Base-by-base conservation (phyloP, 2,888 invertebrate species). In the Sinelater perroti region DNA sequence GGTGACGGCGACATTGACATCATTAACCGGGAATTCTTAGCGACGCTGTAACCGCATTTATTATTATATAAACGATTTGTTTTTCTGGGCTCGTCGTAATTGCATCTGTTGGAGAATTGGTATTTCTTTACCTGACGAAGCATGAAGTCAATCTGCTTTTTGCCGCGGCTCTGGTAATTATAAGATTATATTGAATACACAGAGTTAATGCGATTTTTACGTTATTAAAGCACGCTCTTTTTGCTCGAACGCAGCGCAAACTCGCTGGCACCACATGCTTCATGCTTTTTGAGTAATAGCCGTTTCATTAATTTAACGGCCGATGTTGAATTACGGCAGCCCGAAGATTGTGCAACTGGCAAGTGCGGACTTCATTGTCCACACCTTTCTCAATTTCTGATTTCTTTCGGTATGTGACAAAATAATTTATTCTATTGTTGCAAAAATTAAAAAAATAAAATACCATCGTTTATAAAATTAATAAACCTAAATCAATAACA, bases 21-120 rank as follows among this genome's bases (percentile, higher is more conserved):
- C 49, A 30, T 54, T 59, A 59, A 54, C 35, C 11, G 40, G 24
- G 26, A 21, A 49, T 49, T 54, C 52, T 58, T 58, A 17, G 38
- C 52, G 17, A 52, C 52, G 35, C 30, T 30, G 44, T 30, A 44
- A 44, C 44, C 44, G 30, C 44, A 44, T 38, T 56, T 51, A 44
- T 61, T 61, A 56, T 61, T 63, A 61, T 49, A 64, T 64, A 61
- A 64, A 47, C 62, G 62, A 60, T 64, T 64, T 61, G 62, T 64
- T 65, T 65, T 64, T 62, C 56, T 56, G 28, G 50, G 14, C 33
- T 8, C 36, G 36, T 45, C 35, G 56, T 61, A 65, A 65, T 65
- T 60, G 60, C 60, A 24, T 18, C 24, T 46, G 55, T 44, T 51
- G 61, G 44, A 42, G 40, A 51, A 55, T 54, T 54, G 44, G 59